A percentile compares a stretch with the other conserved stretches of the same genome.
These are phyloP conservation scores for Eubucco bourcierii DNA, from an alignment of 2,113 vertebrate genomes.

Conservation along the genomic window DNA sequence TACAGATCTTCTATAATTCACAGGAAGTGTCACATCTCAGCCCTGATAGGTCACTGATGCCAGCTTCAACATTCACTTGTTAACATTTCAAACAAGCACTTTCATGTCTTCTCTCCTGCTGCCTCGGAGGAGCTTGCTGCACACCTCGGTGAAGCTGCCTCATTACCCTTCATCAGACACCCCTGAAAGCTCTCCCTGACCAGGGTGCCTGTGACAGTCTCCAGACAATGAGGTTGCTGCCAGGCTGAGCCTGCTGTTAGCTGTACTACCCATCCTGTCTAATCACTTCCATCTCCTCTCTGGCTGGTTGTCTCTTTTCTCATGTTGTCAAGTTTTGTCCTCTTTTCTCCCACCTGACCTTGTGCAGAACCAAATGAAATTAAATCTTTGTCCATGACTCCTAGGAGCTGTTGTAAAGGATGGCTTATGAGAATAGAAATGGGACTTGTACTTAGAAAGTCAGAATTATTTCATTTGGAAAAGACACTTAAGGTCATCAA, in stretches of 20 bases:
- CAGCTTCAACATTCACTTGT: neutral
- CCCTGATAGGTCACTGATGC: constrained; percentile 10
- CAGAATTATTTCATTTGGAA: too few relatives aligned
- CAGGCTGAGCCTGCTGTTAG: neutral
- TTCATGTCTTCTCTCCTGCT: neutral
- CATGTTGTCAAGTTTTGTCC: neutral
- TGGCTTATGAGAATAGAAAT: neutral
- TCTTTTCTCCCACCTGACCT: neutral
- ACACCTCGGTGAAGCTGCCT: neutral
- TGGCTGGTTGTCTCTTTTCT: neutral
- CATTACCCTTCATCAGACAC: neutral
- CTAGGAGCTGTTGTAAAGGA: neutral
- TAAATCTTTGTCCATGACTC: neutral
- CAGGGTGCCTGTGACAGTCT: neutral
- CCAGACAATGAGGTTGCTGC: neutral
- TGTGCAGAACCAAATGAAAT: neutral
- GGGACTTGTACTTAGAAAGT: neutral
- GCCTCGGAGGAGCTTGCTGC: neutral
- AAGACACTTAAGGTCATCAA: too few relatives aligned
- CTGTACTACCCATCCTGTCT: neutral
- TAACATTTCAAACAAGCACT: constrained; percentile 32
- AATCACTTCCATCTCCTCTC: neutral
- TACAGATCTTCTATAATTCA: constrained; percentile 38
- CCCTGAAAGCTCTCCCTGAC: neutral
- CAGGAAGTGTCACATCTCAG: constrained; percentile 14